phyloP scores from a whole-genome alignment of 2,113 vertebrate genomes.

The Syrmaticus mikado region DNA sequence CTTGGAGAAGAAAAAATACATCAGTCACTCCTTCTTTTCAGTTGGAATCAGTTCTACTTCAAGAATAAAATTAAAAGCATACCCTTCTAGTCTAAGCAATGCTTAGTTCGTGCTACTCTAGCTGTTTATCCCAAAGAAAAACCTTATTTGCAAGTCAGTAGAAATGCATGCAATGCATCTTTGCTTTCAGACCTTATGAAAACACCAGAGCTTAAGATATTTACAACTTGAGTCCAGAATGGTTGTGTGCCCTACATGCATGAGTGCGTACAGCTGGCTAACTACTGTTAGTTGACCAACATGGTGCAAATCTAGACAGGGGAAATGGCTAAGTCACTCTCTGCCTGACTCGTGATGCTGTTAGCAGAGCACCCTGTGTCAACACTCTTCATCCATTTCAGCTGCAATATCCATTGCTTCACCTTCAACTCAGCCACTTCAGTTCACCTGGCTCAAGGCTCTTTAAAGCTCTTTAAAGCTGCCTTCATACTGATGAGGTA shows the following conservation, averaged over 20 bases:
- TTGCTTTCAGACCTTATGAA: background rate
- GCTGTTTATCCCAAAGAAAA: background rate
- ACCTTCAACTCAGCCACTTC: background rate
- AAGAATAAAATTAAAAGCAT: background rate
- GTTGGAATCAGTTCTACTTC: background rate
- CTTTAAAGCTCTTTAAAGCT: background rate
- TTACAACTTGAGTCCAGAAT: background rate
- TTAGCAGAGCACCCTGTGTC: background rate
- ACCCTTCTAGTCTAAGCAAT: background rate
- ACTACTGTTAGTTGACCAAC: background rate
- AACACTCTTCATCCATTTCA: background rate
- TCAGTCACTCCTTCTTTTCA: background rate
- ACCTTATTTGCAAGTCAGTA: background rate
- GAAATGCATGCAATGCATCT: background rate
- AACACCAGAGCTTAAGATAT: background rate
- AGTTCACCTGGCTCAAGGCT: background rate
- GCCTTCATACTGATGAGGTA: background rate
- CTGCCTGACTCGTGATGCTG: background rate
- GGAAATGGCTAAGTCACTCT: background rate
- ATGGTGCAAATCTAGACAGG: background rate
- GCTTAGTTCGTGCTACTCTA: background rate
- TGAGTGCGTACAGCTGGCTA: background rate
- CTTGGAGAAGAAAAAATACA: background rate
- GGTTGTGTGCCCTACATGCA: accelerated
- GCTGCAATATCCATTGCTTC: background rate